These are phyloP conservation scores for Drosophila serrata DNA, from an alignment of 1,140 invertebrate species.

Conservation along the genomic window DNA sequence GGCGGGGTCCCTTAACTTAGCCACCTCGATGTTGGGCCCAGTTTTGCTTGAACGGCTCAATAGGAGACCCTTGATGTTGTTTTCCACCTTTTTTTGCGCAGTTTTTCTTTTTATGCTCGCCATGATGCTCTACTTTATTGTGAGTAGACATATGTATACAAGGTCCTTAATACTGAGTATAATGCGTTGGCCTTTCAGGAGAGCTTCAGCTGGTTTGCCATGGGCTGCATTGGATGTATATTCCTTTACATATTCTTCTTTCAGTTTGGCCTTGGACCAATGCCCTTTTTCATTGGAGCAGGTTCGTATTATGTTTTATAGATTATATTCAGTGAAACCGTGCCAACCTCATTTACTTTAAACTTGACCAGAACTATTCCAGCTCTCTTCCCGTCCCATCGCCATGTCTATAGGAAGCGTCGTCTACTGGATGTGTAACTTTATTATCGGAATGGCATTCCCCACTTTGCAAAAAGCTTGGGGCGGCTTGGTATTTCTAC, in stretches of 20 bases:
- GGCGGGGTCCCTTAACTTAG: constrained; percentile 89
- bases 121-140: constrained; percentile 87
- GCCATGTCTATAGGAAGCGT: constrained; percentile 95
- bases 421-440: constrained; percentile 95
- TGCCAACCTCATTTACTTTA: neutral
- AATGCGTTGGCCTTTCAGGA: constrained; percentile 84
- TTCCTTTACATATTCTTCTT: constrained; percentile 92
- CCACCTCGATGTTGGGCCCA: constrained; percentile 88
- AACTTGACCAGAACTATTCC: constrained; percentile 91
- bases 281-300: constrained; percentile 92
- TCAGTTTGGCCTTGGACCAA: constrained; percentile 93
- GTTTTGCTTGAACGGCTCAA: constrained; percentile 87
- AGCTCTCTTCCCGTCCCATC: constrained; percentile 92
- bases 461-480: constrained; percentile 88
- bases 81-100: constrained; percentile 86
- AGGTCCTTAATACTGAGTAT: neutral
- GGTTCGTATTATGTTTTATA: constrained; percentile 33
- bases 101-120: constrained; percentile 87
- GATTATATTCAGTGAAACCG: neutral
- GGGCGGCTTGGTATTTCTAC: constrained; percentile 89
- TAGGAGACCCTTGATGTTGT: constrained; percentile 87
- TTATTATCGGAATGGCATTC: constrained; percentile 93
- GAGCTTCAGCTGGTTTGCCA: constrained; percentile 87
- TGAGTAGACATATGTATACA: constrained; percentile 85
- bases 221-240: constrained; percentile 88